phyloP scores from a whole-genome alignment of 2,113 vertebrate genomes.

The Phasianus colchicus region DNA sequence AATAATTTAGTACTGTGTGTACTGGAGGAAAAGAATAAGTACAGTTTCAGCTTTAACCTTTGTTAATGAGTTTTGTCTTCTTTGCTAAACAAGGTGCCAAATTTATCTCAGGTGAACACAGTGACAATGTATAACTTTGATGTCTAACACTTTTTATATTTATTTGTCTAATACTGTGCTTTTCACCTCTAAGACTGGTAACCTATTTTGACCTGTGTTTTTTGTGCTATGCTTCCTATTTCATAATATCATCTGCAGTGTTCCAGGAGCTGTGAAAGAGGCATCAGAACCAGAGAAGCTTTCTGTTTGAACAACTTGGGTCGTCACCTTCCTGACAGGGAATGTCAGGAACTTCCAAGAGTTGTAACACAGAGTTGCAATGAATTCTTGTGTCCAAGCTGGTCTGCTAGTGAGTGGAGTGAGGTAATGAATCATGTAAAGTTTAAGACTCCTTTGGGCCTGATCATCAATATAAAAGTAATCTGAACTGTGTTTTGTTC shows the following conservation, averaged over 20 bases:
- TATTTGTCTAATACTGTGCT: not conserved
- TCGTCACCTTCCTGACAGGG: conserved; percentile 83
- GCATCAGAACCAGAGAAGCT: conserved; percentile 86
- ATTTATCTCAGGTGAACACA: not conserved
- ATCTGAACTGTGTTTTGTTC: not conserved
- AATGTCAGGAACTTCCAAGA: conserved; percentile 84
- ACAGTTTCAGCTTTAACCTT: not conserved
- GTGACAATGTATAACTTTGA: not conserved
- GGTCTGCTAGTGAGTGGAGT: conserved; percentile 91
- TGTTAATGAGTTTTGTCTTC: not conserved
- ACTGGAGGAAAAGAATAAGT: not conserved
- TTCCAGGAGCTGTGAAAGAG: conserved; percentile 89
- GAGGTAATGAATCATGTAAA: conserved; percentile 81
- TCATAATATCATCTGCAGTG: conserved; percentile 78
- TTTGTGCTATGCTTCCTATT: not conserved
- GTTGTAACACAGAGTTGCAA: conserved; percentile 82
- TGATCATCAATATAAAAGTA: not conserved
- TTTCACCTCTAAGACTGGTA: not conserved
- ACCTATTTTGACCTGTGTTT: not conserved
- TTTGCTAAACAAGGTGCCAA: not conserved
- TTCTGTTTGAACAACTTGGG: conserved; percentile 92
- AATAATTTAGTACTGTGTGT: not conserved
- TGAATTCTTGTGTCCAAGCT: conserved; percentile 88
- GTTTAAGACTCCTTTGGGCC: not conserved
- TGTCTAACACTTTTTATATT: not conserved